A percentile compares a stretch with the other conserved stretches of the same genome.
Conservation (phyloP, 2,888 invertebrate genomes). For the Catocala nupta region DNA sequence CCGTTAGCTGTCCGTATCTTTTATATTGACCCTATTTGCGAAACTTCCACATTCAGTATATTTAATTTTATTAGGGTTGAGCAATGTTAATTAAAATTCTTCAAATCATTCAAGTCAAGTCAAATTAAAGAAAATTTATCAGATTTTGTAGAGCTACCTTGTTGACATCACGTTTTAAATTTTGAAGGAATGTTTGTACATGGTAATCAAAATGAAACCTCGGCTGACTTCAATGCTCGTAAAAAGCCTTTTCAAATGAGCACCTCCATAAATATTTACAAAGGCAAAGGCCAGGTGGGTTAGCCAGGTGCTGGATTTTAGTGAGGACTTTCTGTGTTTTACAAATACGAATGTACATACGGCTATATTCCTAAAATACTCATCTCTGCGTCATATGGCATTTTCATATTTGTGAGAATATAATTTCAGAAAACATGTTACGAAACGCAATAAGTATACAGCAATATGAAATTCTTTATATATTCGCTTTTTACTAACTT, state of each 20-base stretch:
- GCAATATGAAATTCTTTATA: neutral
- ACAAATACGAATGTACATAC: too few relatives aligned
- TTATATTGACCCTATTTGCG: too few relatives aligned
- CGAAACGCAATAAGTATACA: too few relatives aligned
- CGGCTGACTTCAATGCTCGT: constrained; percentile 41
- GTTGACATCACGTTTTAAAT: constrained; percentile 24
- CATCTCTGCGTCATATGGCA: too few relatives aligned
- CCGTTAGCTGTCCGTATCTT: too few relatives aligned
- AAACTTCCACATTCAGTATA: constrained; percentile 9
- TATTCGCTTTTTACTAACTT: too few relatives aligned
- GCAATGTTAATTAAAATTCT: constrained; percentile 21
- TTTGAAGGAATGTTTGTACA: constrained; percentile 34
- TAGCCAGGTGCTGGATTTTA: constrained; percentile 31
- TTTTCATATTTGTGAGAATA: too few relatives aligned
- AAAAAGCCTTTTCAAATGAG: constrained; percentile 54
- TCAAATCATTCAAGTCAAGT: neutral
- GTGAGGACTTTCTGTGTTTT: constrained; percentile 15
- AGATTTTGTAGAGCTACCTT: constrained; percentile 23
- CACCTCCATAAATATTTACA: constrained; percentile 62
- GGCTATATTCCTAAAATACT: too few relatives aligned
- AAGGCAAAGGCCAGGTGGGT: constrained; percentile 39
- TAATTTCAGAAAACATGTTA: too few relatives aligned
- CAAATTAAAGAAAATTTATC: constrained; percentile 18
- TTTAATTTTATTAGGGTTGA: constrained; percentile 16
- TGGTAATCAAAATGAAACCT: constrained; percentile 45